Evolutionary conservation across 2,113 vertebrate genomes (phyloP).

Genomic region (Dasyurus viverrinus): DNA sequence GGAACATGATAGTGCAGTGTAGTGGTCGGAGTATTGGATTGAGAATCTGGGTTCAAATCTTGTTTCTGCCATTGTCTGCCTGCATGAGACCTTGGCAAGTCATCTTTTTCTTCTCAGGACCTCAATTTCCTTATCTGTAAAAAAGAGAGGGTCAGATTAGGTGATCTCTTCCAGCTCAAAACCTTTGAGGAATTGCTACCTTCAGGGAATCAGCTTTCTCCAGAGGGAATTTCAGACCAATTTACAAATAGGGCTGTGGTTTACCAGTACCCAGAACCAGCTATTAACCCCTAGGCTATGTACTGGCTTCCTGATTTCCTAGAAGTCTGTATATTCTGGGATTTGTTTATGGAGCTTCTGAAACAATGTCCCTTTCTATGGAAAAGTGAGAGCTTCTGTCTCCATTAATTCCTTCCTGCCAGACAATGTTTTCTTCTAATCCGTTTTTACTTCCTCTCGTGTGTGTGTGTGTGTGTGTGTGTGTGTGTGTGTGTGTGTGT

Average conservation of each 20-base stretch:
- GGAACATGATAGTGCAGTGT: neutral
- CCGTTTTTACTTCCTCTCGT: neutral
- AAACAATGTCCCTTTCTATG: conserved; percentile 49
- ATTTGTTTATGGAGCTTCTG: conserved; percentile 41
- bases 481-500: neutral
- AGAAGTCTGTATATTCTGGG: neutral
- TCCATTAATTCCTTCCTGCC: conserved; percentile 27
- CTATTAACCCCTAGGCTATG: conserved; percentile 22
- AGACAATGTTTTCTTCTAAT: neutral
- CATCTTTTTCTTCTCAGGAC: neutral
- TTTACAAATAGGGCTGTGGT: conserved; percentile 35
- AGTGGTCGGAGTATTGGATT: neutral
- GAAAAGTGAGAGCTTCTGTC: conserved; percentile 39
- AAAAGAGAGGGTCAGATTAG: neutral
- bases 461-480: neutral
- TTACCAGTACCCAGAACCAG: conserved; percentile 45
- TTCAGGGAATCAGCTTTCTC: conserved; percentile 40
- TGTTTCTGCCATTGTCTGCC: neutral
- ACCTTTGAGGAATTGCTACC: conserved; percentile 9
- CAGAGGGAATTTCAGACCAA: conserved; percentile 47
- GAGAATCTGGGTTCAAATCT: neutral
- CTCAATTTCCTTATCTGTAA: neutral
- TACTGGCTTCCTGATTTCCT: accelerated
- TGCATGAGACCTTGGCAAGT: neutral
- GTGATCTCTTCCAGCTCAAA: neutral